Evolutionary conservation across 2,113 vertebrate genomes (phyloP), one percentile per base, ranked within the genome.

Genomic region (Callionymus lyra): DNA sequence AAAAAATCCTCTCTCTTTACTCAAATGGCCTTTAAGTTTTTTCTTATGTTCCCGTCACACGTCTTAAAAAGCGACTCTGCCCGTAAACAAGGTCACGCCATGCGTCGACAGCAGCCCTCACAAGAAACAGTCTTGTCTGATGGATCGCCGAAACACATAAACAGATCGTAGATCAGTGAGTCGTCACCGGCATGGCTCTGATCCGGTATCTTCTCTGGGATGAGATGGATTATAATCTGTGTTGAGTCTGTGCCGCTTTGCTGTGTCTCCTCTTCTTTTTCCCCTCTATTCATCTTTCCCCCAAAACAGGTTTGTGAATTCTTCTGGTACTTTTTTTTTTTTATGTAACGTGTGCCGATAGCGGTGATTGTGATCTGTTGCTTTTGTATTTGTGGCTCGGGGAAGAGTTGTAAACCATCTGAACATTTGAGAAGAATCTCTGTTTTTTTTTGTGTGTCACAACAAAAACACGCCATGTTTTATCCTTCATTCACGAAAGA

Each of bases 241-340:
- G 76, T 79, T 80, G 69, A 78, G 76, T 85, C 76, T 83, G 75
- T 68, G 59, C 44, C 16, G 63, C 72, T 68, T 73, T 79, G 60
- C 69, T 82, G 59, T 81, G 78, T 83, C 72, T 73, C 47, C 16
- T 40, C 41, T 15, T 38, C 75, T 63, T 72, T 66, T 77, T 52
- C 76, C 79, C 45, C 67, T 62, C 36, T 50, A 52, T 53, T 63
- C 63, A 51, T 47, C 38, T 37, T 50, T 38, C 61, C 35, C 21
- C 31, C 9, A 49, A 38, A 56, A 41, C 16, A 64, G 21, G 21
- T 27, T 27, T 27, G 21, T 27, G 21, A 27, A 27, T 8, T 27
- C 73, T 80, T 64, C 74, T 74, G 74, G 76, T 76, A 51, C 68
- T 66, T 65, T 74, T 70, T n/a, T n/a, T n/a, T 68, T 63, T 70